Evolutionary conservation across 2,888 invertebrate genomes (phyloP), one percentile per base, ranked within the genome.

Genomic region (Margaritifera margaritifera): DNA sequence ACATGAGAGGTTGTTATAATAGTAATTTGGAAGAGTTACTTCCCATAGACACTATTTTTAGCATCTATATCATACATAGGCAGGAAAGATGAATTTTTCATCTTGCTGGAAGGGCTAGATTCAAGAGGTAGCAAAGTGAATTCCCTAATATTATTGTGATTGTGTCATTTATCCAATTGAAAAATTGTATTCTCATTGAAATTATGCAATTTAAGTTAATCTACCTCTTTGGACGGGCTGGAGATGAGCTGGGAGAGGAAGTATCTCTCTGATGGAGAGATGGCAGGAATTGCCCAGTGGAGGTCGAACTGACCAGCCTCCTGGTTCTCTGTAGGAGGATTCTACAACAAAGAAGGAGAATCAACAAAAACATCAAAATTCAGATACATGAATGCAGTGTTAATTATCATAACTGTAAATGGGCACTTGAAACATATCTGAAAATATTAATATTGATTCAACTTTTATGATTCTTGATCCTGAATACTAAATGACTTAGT

Each of bases 221-320:
- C 91, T 89, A 94, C 94, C 91, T 94, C 94, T 90, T 94, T 94
- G 59, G 93, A 91, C 75, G 92, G 92, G 83, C 92, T 92, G 52
- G 93, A 92, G 62, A 94, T 88, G 65, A 95, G 92, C 66, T 94
- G 94, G 27, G 92, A 93, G 54, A 95, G 90, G 83, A 95, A 94
- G 83, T 94, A 92, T 80, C 93, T 93, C 89, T 96, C 96, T 66
- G 92, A 90, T 4, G 90, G 88, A 0, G 92, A 91, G 50, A 94
- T 88, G 71, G 91, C 90, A 25, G 93, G 93, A 64, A 93, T 89
- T 81, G 92, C 91, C 72, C 93, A 89, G 77, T 88, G 88, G 19
- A 88, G 81, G 55, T 87, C 88, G 68, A 80, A 82, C 56, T 84
- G 83, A 50, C 79, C 81, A 8, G 81, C 77, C 55, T 87, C 87